Evolutionary conservation across 2,797 vertebrate species (phyloP).

Genomic region (Taenioides sp.): DNA sequence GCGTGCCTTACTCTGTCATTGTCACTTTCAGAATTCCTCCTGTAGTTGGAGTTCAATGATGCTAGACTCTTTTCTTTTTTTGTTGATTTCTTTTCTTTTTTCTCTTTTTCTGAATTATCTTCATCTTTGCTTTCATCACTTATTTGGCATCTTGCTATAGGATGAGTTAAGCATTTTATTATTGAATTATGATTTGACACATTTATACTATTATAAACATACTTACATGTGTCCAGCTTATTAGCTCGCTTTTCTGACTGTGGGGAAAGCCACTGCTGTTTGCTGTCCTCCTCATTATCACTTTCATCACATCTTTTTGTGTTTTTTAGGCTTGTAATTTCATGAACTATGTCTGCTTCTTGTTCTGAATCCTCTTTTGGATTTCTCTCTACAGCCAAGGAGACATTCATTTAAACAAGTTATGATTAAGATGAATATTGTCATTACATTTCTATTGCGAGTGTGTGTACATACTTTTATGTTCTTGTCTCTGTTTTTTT

Average conservation of each 20-base stretch:
- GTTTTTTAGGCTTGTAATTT: conserved; percentile 39
- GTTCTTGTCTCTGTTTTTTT: conserved; percentile 56
- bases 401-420: background rate
- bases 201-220: background rate
- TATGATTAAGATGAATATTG: background rate
- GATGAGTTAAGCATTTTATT: background rate
- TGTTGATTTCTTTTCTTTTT: conserved; percentile 39
- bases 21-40: conserved; percentile 63
- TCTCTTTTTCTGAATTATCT: conserved; percentile 46
- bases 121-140: conserved; percentile 73
- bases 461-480: conserved; percentile 50
- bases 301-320: conserved; percentile 40
- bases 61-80: conserved; percentile 67
- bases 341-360: conserved; percentile 47
- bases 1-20: conserved; percentile 31
- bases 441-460: background rate
- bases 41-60: conserved; percentile 77
- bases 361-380: conserved; percentile 28
- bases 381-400: conserved; percentile 54
- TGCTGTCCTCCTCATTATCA: conserved; percentile 54
- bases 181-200: background rate
- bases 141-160: conserved; percentile 72
- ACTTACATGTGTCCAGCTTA: conserved; percentile 66
- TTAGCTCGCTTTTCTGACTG: conserved; percentile 64
- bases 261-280: conserved; percentile 29